Conservation (phyloP, 2,888 invertebrate species). For the Cerceris ruficornis region DNA sequence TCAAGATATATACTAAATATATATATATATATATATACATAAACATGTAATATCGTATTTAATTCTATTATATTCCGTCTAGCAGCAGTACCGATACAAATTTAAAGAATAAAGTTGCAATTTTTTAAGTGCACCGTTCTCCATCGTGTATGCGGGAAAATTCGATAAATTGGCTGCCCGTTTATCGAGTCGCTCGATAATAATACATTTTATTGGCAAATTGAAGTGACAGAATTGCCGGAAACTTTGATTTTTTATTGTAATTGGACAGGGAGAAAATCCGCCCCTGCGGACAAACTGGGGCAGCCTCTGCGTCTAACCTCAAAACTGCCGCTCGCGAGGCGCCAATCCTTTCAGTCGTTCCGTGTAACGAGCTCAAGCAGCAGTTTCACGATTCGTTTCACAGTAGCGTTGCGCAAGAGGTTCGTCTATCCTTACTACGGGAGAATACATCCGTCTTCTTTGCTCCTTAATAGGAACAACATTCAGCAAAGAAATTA, state of each 20-base stretch:
- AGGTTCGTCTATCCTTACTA: background rate
- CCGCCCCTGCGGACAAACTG: slow-evolving; percentile 5
- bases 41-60: too few relatives aligned
- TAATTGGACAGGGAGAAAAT: background rate
- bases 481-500: background rate
- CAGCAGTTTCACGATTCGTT: slow-evolving; percentile 36
- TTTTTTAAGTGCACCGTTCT: too few relatives aligned
- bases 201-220: too few relatives aligned
- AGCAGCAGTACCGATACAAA: too few relatives aligned
- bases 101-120: too few relatives aligned
- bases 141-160: too few relatives aligned
- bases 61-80: too few relatives aligned
- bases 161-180: too few relatives aligned
- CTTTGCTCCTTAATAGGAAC: too few relatives aligned
- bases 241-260: background rate
- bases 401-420: slow-evolving; percentile 23
- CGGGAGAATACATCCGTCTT: slow-evolving; percentile 1
- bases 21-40: too few relatives aligned
- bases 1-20: too few relatives aligned
- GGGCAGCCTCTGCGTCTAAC: slow-evolving; percentile 18
- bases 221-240: background rate
- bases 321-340: slow-evolving; percentile 16
- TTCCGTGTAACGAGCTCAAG: slow-evolving; percentile 4
- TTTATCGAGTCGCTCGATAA: too few relatives aligned
- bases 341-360: slow-evolving; percentile 15